Conservation (phyloP, 2,797 vertebrate species). For the Micromesistius poutassou region DNA sequence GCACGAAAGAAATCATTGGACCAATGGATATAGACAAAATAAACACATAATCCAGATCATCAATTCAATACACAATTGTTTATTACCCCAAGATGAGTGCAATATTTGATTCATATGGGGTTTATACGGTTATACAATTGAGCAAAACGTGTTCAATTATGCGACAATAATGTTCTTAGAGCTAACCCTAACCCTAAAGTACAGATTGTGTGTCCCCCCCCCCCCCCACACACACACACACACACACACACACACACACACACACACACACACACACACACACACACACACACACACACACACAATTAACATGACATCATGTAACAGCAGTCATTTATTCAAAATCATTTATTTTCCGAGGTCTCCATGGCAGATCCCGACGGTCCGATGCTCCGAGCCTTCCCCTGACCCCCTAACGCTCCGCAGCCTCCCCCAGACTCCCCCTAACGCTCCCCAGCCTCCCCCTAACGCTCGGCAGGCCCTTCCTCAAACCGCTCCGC, state of each 20-base stretch:
- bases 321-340: background rate
- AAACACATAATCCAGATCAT: background rate
- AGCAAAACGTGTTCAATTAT: too few species aligned
- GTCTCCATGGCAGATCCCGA: background rate
- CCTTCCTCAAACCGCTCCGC: constrained; percentile 41
- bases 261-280: too few species aligned
- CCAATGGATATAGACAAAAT: background rate
- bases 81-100: background rate
- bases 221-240: too few species aligned
- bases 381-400: background rate
- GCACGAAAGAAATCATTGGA: constrained; percentile 8
- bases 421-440: constrained; percentile 15
- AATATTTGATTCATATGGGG: background rate
- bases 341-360: background rate
- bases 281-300: too few species aligned
- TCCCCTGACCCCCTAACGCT: background rate
- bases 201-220: too few species aligned
- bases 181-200: too few species aligned
- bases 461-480: constrained; percentile 38
- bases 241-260: too few species aligned
- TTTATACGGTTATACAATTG: too few species aligned
- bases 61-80: background rate
- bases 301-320: background rate
- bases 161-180: too few species aligned
- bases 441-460: background rate